Evolutionary conservation across 2,797 vertebrate genomes (phyloP).

Genomic region (Pseudomugil tenellus): DNA sequence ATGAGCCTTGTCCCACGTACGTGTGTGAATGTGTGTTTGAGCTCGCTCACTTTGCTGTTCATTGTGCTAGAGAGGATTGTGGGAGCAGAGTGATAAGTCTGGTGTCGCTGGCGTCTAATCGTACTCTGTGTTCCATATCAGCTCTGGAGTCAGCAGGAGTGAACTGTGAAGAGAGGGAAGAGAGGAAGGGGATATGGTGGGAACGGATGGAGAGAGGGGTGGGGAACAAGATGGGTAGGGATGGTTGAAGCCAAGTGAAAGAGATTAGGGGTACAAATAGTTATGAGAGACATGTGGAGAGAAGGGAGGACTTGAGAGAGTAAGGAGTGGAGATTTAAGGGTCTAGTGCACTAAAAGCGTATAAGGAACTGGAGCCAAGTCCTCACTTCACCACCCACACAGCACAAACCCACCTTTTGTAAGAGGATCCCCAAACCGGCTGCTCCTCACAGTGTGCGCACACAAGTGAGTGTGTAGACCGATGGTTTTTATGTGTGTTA

Average conservation of each 20-base stretch:
- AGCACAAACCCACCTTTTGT: constrained; percentile 55
- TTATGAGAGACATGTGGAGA: constrained; percentile 33
- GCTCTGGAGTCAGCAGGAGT: constrained; percentile 53
- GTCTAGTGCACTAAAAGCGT: constrained; percentile 77
- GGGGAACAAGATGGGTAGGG: constrained; percentile 13
- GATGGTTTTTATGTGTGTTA: constrained; percentile 29
- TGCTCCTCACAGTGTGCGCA: constrained; percentile 29
- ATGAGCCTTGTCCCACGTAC: constrained; percentile 9
- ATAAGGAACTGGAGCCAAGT: constrained; percentile 57
- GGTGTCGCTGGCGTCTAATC: constrained; percentile 72
- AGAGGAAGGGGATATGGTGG: constrained; percentile 12
- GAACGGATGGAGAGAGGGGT: constrained; percentile 17
- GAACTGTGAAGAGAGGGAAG: constrained; percentile 41
- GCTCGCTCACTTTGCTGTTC: constrained; percentile 39
- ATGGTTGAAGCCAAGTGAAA: constrained; percentile 12
- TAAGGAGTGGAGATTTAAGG: constrained; percentile 69
- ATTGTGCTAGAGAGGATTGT: constrained; percentile 57
- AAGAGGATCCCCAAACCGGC: constrained; percentile 45
- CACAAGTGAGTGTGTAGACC: constrained; percentile 13
- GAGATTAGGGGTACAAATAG: constrained; percentile 30
- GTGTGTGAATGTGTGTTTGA: constrained; percentile 11
- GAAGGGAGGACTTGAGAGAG: constrained; percentile 28
- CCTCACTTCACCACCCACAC: constrained; percentile 63
- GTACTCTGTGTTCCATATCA: constrained; percentile 68
- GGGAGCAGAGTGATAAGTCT: constrained; percentile 66